Evolutionary conservation across 1,140 invertebrate species (phyloP).

Genomic region (Aphelenchoides avenae): DNA sequence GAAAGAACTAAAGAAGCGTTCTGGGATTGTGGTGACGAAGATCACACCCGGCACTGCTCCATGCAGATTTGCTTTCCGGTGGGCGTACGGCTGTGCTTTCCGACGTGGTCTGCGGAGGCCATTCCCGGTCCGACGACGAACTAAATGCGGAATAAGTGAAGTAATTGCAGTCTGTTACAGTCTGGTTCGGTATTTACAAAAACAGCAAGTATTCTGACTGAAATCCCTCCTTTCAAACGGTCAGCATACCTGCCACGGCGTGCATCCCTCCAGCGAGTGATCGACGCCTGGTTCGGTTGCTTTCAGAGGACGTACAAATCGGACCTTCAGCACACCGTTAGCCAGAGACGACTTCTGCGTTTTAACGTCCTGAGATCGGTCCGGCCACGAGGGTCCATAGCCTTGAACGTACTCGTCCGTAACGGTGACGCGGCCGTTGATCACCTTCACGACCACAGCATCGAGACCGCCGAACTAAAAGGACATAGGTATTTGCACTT

Average conservation of each 20-base stretch:
- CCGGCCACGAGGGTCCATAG: slow-evolving; percentile 25
- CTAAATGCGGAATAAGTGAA: slow-evolving; percentile 9
- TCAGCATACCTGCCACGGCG: slow-evolving; percentile 36
- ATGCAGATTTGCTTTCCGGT: background rate
- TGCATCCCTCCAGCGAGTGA: slow-evolving; percentile 19
- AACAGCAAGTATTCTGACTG: background rate
- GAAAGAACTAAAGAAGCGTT: too few species aligned
- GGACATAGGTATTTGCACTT: too few species aligned
- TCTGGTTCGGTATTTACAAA: background rate
- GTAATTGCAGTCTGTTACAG: background rate
- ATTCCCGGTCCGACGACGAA: slow-evolving; percentile 18
- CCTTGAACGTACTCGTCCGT: slow-evolving; percentile 35
- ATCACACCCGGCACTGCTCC: slow-evolving; percentile 1
- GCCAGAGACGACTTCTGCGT: background rate
- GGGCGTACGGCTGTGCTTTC: slow-evolving; percentile 16
- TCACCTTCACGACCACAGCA: slow-evolving; percentile 25
- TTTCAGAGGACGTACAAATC: slow-evolving; percentile 19
- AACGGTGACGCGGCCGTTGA: slow-evolving; percentile 20
- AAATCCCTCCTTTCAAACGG: background rate
- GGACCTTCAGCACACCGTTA: slow-evolving; percentile 29
- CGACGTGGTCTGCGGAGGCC: slow-evolving; percentile 6
- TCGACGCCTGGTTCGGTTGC: slow-evolving; percentile 12
- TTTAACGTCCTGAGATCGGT: slow-evolving; percentile 22
- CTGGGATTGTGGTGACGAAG: background rate
- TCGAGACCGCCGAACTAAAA: slow-evolving; percentile 28